These are phyloP conservation scores for Thunnus albacares DNA, from an alignment of 2,797 vertebrate species.

Conservation along the genomic window DNA sequence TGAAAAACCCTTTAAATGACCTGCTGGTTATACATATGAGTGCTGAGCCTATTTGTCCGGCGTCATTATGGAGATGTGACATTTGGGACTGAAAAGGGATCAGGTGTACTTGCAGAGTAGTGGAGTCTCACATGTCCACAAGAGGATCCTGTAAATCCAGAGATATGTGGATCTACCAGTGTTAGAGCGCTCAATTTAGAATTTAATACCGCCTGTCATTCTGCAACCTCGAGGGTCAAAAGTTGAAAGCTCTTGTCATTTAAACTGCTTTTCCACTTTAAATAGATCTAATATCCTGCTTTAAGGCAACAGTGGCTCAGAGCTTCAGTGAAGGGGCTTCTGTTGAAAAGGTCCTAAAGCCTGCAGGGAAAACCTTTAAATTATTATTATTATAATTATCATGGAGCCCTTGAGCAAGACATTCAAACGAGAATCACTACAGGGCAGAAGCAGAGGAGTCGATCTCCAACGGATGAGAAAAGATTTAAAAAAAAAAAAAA, in stretches of 20 bases:
- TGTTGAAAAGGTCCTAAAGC: background rate
- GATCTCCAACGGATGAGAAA: background rate
- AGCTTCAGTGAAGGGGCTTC: conserved; percentile 16
- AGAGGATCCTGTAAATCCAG: conserved; percentile 61
- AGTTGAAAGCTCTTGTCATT: conserved; percentile 42
- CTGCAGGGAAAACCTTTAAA: background rate
- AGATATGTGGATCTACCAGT: conserved; percentile 34
- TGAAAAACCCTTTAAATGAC: conserved; percentile 14
- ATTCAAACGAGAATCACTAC: background rate
- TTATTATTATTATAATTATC: conserved; percentile 33
- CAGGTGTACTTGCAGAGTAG: conserved; percentile 35
- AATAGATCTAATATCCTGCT: conserved; percentile 24
- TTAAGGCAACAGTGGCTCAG: conserved; percentile 16
- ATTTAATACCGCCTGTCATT: background rate
- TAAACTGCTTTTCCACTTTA: conserved; percentile 45
- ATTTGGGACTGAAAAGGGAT: conserved; percentile 53
- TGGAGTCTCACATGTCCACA: conserved; percentile 5
- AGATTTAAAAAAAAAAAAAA: background rate
- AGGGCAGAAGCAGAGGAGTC: background rate
- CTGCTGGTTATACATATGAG: conserved; percentile 7
- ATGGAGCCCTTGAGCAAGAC: background rate
- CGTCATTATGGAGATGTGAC: conserved; percentile 50
- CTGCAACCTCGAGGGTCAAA: conserved; percentile 17
- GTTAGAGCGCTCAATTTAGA: conserved; percentile 12
- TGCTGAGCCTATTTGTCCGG: conserved; percentile 5